phyloP scores from a whole-genome alignment of 2,888 invertebrate genomes.

The Capitulum mitella region DNA sequence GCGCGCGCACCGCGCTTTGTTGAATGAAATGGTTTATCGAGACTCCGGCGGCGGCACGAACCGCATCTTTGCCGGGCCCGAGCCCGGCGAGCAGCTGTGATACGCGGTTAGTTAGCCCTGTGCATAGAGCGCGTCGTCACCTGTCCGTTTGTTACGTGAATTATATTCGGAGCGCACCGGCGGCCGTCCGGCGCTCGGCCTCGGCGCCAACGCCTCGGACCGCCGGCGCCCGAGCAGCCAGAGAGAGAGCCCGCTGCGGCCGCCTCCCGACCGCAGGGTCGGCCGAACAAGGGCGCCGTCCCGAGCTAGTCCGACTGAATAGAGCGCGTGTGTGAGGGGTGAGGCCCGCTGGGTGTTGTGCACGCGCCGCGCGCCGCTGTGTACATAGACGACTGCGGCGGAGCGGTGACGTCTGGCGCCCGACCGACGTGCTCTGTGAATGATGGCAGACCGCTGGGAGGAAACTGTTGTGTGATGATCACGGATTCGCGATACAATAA shows the following conservation, averaged over 20 bases:
- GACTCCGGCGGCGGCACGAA: neutral
- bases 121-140: neutral
- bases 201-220: no score
- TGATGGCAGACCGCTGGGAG: no score
- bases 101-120: neutral
- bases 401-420: neutral
- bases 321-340: neutral
- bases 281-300: neutral
- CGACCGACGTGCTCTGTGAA: no score
- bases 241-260: no score
- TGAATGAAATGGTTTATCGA: slow-evolving; percentile 5
- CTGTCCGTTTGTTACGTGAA: slow-evolving; percentile 3
- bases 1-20: neutral
- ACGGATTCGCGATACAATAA: neutral
- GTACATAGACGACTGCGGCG: neutral
- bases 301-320: neutral
- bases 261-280: no score
- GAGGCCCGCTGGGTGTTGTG: neutral
- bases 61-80: neutral
- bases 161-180: neutral
- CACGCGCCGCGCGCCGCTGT: neutral
- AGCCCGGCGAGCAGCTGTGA: slow-evolving; percentile 1
- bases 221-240: no score
- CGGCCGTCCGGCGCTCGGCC: no score
- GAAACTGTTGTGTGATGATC: neutral